Evolutionary conservation across 2,797 vertebrate species (phyloP).

Genomic region (Capromys pilorides): DNA sequence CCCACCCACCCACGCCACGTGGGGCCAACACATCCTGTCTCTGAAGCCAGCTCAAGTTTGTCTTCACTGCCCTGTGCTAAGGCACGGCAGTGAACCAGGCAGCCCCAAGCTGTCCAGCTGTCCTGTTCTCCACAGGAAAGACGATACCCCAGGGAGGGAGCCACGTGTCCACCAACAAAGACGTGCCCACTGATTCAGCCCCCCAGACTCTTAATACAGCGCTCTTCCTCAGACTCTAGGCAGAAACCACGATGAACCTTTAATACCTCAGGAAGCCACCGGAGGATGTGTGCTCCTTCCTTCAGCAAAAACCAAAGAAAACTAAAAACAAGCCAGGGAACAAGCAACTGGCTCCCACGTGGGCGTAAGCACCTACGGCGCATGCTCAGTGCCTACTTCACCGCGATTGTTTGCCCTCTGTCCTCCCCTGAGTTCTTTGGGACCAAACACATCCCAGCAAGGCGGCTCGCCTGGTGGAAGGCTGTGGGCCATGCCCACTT

Average conservation of each 20-base stretch:
- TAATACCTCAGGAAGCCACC: not conserved
- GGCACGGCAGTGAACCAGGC: not conserved
- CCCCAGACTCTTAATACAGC: not conserved
- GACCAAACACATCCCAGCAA: not conserved
- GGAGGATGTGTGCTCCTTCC: not conserved
- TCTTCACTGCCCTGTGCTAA: too few species aligned
- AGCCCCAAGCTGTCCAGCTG: not conserved
- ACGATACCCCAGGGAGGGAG: not conserved
- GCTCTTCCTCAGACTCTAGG: not conserved
- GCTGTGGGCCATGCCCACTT: not conserved
- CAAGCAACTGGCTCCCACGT: not conserved
- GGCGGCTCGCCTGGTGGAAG: not conserved
- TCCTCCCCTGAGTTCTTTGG: not conserved
- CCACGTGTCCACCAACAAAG: not conserved
- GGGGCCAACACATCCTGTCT: not conserved
- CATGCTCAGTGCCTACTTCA: not conserved
- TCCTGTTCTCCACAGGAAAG: not conserved
- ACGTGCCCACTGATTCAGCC: too few species aligned
- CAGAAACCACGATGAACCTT: not conserved
- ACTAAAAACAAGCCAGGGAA: not conserved
- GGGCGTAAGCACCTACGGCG: rapidly evolving
- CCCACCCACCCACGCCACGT: not conserved
- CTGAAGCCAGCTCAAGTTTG: not conserved
- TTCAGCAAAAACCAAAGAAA: not conserved
- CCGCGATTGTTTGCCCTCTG: rapidly evolving